These are phyloP conservation scores for Apodemia duryi DNA, from an alignment of 2,888 invertebrate genomes.

Conservation along the genomic window DNA sequence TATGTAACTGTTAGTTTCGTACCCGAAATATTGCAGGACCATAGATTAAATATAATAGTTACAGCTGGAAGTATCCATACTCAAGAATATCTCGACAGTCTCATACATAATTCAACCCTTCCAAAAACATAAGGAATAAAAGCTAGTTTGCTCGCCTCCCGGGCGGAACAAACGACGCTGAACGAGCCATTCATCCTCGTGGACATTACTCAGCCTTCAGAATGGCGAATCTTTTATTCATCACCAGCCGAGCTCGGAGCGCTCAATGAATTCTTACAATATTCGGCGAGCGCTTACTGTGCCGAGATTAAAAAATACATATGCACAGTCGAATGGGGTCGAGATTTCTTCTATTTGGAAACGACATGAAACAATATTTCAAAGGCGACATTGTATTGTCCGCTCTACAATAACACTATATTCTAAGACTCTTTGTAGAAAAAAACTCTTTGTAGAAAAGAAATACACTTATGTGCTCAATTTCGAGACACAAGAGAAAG, in stretches of 20 bases:
- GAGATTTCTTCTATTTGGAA: constrained; percentile 3
- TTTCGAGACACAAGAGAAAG: no score
- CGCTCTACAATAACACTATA: neutral
- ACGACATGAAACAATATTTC: neutral
- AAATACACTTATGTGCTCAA: no score
- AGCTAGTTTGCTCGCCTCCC: neutral
- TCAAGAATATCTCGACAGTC: no score
- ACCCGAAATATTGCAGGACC: no score
- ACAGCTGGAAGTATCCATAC: no score
- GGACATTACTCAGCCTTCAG: neutral
- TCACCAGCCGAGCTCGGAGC: neutral
- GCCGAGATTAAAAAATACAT: constrained; percentile 2
- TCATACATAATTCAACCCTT: neutral
- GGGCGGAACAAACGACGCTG: neutral
- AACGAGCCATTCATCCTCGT: neutral
- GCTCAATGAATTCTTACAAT: neutral
- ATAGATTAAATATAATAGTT: no score
- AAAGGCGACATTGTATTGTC: neutral
- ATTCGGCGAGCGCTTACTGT: neutral
- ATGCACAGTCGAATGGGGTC: constrained; percentile 1
- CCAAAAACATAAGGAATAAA: neutral
- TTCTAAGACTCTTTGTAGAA: neutral
- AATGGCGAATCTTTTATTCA: constrained; percentile 14
- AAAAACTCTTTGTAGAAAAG: neutral
- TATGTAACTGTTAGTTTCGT: no score